A percentile compares a stretch with the other conserved stretches of the same genome.
Conservation (phyloP, 30 jellyfish, hydroid and myxozoan species). For the Nemopilema nomurai region DNA sequence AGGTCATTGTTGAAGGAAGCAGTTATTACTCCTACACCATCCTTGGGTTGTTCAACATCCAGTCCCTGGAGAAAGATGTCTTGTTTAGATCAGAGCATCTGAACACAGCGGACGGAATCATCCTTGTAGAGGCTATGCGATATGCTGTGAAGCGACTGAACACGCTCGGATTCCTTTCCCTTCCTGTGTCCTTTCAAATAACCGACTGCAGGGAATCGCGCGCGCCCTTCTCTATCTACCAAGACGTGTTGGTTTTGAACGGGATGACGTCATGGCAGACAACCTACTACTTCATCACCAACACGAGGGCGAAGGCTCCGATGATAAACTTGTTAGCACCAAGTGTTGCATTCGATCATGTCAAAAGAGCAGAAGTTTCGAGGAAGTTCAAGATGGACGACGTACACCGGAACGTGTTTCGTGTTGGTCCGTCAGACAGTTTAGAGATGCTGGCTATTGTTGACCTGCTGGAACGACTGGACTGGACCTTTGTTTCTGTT, state of each 20-base stretch:
- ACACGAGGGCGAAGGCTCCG: conserved; percentile 16
- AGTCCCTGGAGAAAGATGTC: not conserved
- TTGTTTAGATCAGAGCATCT: not conserved
- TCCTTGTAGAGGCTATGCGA: conserved; percentile 27
- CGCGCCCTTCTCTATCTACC: conserved; percentile 24
- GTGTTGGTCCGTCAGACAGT: conserved; percentile 76
- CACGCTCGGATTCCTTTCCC: not conserved
- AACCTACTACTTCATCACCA: conserved; percentile 6
- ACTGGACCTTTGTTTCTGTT: conserved; percentile 61
- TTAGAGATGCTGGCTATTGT: conserved; percentile 48
- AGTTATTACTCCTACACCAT: not conserved
- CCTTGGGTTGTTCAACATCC: conserved; percentile 15
- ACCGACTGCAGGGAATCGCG: conserved; percentile 36
- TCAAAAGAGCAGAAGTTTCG: not conserved
- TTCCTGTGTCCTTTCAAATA: not conserved
- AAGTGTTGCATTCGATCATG: conserved; percentile 12
- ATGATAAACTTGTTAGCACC: conserved; percentile 12
- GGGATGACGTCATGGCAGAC: conserved; percentile 41
- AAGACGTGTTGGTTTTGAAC: conserved; percentile 4
- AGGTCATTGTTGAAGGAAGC: not conserved
- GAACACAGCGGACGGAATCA: conserved; percentile 12
- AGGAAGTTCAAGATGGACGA: not conserved
- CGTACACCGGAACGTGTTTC: conserved; percentile 41
- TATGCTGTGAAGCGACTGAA: not conserved
- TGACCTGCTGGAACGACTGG: conserved; percentile 32